Evolutionary conservation across 2,888 invertebrate genomes (phyloP).

Genomic region (Kuschelorhynchus macadamiae): DNA sequence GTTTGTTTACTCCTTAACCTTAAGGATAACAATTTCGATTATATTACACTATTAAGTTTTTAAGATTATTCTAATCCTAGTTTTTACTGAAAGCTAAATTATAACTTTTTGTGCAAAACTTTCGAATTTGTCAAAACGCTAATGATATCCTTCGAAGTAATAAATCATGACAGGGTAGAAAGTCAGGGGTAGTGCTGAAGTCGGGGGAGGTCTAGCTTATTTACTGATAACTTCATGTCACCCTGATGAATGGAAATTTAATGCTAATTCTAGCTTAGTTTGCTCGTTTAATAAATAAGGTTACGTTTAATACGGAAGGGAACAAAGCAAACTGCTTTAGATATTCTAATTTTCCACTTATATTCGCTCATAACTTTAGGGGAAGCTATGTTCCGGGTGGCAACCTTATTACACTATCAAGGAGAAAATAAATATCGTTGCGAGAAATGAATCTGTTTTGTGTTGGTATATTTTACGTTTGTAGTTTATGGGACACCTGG

Average conservation of each 20-base stretch:
- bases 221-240: slow-evolving; percentile 69
- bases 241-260: slow-evolving; percentile 68
- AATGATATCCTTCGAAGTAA: slow-evolving; percentile 36
- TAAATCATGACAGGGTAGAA: slow-evolving; percentile 46
- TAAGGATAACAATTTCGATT: no score
- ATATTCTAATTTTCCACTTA: slow-evolving; percentile 65
- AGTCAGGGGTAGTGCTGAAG: slow-evolving; percentile 50
- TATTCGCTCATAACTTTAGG: slow-evolving; percentile 62
- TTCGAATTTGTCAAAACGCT: slow-evolving; percentile 27
- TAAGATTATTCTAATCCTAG: no score
- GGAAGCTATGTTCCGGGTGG: slow-evolving; percentile 53
- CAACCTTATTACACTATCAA: slow-evolving; percentile 51
- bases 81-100: no score
- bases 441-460: slow-evolving; percentile 50
- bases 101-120: no score
- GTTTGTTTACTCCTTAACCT: no score
- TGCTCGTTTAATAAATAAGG: slow-evolving; percentile 67
- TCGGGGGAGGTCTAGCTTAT: slow-evolving; percentile 65
- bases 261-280: slow-evolving; percentile 67
- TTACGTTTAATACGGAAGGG: slow-evolving; percentile 64
- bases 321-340: slow-evolving; percentile 63
- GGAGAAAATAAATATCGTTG: slow-evolving; percentile 48
- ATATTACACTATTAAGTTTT: no score
- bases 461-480: slow-evolving; percentile 48
- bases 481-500: slow-evolving; percentile 44